A percentile compares a stretch with the other conserved stretches of the same genome.
phyloP scores from a whole-genome alignment of 2,888 invertebrate species.

The Cataglyphis altisquamis region DNA sequence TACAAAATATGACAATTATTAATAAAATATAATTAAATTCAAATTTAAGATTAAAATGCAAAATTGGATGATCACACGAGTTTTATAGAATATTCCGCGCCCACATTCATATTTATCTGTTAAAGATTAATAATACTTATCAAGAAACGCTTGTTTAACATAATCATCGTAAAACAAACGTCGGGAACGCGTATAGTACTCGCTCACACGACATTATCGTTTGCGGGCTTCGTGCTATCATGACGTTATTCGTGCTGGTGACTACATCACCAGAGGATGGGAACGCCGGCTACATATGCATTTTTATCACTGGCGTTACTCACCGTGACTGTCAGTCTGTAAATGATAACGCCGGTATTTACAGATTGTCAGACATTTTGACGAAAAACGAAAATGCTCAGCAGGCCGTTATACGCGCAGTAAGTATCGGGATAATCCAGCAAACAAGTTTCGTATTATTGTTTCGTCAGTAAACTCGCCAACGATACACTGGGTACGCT shows the following conservation, averaged over 20 bases:
- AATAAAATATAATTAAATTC: background rate
- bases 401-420: constrained; percentile 36
- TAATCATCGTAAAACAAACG: background rate
- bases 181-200: constrained; percentile 11
- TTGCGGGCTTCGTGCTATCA: constrained; percentile 10
- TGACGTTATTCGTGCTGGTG: background rate
- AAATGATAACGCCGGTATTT: constrained; percentile 26
- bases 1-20: background rate
- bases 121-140: background rate
- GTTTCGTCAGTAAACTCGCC: constrained; percentile 59
- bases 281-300: constrained; percentile 25
- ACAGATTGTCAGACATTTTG: constrained; percentile 46
- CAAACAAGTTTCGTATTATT: constrained; percentile 62
- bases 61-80: background rate
- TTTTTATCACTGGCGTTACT: constrained; percentile 44
- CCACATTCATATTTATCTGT: background rate
- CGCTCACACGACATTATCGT: constrained; percentile 20
- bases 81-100: background rate
- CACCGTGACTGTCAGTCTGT: background rate
- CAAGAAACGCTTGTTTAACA: constrained; percentile 12
- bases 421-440: constrained; percentile 35
- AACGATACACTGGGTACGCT: constrained; percentile 29
- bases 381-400: constrained; percentile 42
- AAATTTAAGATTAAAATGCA: background rate
- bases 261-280: constrained; percentile 14